These are phyloP conservation scores for Acanthococcus lagerstroemiae DNA, from an alignment of 2,888 invertebrate species.

Conservation along the genomic window DNA sequence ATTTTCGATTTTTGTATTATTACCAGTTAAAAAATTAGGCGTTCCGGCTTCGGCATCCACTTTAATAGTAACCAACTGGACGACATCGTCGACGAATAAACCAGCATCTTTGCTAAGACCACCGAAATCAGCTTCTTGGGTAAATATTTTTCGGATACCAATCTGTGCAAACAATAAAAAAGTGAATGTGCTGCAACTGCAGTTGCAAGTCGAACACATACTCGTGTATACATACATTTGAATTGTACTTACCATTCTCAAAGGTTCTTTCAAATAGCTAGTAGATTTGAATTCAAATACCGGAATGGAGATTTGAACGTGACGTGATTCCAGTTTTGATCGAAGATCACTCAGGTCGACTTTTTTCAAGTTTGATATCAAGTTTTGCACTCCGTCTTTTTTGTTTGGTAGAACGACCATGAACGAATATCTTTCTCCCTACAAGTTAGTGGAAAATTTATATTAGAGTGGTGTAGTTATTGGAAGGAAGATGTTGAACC, in stretches of 20 bases:
- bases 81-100: slow-evolving; percentile 56
- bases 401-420: slow-evolving; percentile 50
- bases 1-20: no score
- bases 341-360: slow-evolving; percentile 45
- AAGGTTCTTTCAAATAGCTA: slow-evolving; percentile 51
- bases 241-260: slow-evolving; percentile 47
- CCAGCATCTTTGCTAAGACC: slow-evolving; percentile 50
- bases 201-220: not conserved
- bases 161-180: slow-evolving; percentile 1
- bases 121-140: slow-evolving; percentile 50
- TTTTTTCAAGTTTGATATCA: slow-evolving; percentile 48
- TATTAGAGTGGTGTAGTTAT: no score
- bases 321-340: slow-evolving; percentile 44
- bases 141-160: slow-evolving; percentile 41
- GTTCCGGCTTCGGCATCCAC: slow-evolving; percentile 50
- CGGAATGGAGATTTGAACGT: slow-evolving; percentile 49
- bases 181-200: not conserved
- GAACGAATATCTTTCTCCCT: slow-evolving; percentile 53
- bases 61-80: slow-evolving; percentile 54
- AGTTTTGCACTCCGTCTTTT: slow-evolving; percentile 49
- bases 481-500: no score
- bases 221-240: not conserved
- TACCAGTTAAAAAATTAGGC: slow-evolving; percentile 46
- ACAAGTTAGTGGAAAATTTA: no score
- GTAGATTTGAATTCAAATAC: slow-evolving; percentile 55